Evolutionary conservation across 1,140 invertebrate genomes (phyloP), one percentile per base, ranked within the genome.

Genomic region (Drosophila simulans): DNA sequence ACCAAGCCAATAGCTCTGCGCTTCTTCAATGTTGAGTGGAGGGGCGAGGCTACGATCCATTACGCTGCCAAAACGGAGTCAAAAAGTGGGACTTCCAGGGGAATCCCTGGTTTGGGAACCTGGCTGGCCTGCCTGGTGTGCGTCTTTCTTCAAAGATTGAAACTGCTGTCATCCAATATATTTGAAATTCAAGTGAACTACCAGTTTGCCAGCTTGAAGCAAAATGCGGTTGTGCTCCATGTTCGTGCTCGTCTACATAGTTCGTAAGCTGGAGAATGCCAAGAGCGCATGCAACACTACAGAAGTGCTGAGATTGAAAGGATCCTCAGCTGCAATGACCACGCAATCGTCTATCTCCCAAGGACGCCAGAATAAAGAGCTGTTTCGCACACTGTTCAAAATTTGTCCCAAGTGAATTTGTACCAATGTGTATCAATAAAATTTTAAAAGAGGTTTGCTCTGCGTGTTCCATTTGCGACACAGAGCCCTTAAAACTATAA

Each of bases 191-290:
- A 11, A 40, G 17, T 31, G 4, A 3, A 13, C 5, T 49, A 5
- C 3, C 4, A 20, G n/a, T 34, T 7, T 46, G 17, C 34, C 34
- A 8, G 5, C 34, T 34, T 39, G 37, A 39, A 20, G 4, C 17
- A 72, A 70, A 66, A 77, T 88, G 80, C 62, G 56, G 1, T 48
- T 80, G n/a, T 66, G 84, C 37, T 89, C 80, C 7, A 49, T 88
- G 37, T 89, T 89, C 45, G 56, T 52, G 8, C 22, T 88, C 4
- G 49, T 88, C 1, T 57, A 80, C 17, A 88, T 88, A 11, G 72
- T 65, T 0, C 52, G 58, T 4, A 51, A 68, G 39, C 22, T 52
- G 31, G 58, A 77, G 27, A 45, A 10, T 0, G 10, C 25, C 4
- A 17, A 25, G 0, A 7, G 8, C 8, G 3, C 13, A 10, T 12